Base-by-base conservation (phyloP, 2,888 invertebrate species). In the Heteromyza rotundicornis region DNA sequence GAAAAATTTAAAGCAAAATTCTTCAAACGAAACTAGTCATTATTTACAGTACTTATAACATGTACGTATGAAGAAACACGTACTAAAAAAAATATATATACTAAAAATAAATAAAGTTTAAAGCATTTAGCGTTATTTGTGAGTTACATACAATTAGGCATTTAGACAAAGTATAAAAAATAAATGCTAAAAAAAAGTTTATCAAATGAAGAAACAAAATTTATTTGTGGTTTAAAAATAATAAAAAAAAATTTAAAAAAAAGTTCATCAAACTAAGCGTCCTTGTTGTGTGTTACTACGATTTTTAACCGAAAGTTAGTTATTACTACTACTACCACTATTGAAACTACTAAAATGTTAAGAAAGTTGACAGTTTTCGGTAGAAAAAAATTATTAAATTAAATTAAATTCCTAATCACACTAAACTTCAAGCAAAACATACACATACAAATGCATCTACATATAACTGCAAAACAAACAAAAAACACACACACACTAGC, bases 231-330 rank as follows among this genome's bases (percentile, higher is more conserved):
- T 50, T 60, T 23, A 19, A 27, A 36, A 47, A 23, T 14, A 20
- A 47, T 32, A 50, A 32, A 53, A 36, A 44, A 5, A 19, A 44
- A 50, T 14, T 49, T 19, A 22, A 51, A 19, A 49, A 35, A 40
- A 40, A 14, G n/a, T 40, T 40, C 16, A 40, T n/a, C 10, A 52
- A 47, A 55, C 40, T 16, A 44, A 59, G 47, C 57, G 57, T 59
- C 63, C 59, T 59, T 56, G 56, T 62, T 62, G 59, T 56, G 57
- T 57, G 57, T 60, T 62, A 60, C 57, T 62, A 62, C 27, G 57
- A 32, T 50, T 67, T 67, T 66, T 66, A 64, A 68, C 61, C 60
- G 61, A 65, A 63, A 62, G n/a, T 67, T 66, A 70, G 20, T n/a
- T 54, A 54, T 40, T 50, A 62, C 63, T 50, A 50, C 50, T 50